These are phyloP conservation scores for Columba janthina DNA, from an alignment of 2,113 vertebrate species.

Conservation along the genomic window DNA sequence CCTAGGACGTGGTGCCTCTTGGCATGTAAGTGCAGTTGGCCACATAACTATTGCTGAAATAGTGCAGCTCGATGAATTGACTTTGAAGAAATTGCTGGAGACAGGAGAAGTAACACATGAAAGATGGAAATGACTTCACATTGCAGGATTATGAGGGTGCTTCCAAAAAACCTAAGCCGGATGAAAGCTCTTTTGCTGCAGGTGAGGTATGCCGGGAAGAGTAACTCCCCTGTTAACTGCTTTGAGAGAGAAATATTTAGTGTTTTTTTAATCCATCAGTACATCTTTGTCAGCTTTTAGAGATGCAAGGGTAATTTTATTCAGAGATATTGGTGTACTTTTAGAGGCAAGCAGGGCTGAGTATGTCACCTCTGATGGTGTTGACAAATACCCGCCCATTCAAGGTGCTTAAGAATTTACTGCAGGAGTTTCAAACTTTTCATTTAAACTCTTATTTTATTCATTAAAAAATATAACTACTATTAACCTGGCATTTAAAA, in stretches of 20 bases:
- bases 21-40: not conserved
- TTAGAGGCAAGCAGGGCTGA: not conserved
- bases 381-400: not conserved
- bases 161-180: not conserved
- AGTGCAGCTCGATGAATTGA: not conserved
- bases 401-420: not conserved
- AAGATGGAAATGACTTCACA: not conserved
- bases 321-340: not conserved
- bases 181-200: not conserved
- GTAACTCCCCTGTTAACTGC: not conserved
- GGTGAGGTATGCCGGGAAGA: not conserved
- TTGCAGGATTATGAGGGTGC: not conserved
- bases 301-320: not conserved
- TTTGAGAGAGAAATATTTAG: not conserved
- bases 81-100: not conserved
- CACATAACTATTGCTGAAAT: not conserved
- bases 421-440: not conserved
- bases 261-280: not conserved
- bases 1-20: not conserved
- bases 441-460: not conserved
- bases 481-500: not conserved
- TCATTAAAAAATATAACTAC: not conserved
- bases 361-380: not conserved
- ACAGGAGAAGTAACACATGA: not conserved
- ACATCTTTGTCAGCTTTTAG: not conserved